Evolutionary conservation across 2,888 invertebrate species (phyloP).

Genomic region (Taenaris catops): DNA sequence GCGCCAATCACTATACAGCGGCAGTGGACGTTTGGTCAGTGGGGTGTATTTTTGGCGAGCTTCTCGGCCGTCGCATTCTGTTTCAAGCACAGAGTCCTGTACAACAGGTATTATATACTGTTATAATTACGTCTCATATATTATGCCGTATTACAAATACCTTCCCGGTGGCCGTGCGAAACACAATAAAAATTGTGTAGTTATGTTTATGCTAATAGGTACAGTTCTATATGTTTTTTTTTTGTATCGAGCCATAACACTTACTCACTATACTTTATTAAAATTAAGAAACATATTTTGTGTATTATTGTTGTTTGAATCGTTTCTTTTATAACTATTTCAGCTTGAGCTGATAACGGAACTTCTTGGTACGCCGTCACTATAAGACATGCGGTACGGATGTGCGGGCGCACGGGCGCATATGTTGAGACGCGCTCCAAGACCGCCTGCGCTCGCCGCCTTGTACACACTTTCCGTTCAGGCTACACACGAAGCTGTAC

Average conservation of each 20-base stretch:
- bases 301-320: too few relatives aligned
- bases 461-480: constrained; percentile 95
- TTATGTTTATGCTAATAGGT: too few relatives aligned
- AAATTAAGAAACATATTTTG: too few relatives aligned
- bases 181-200: too few relatives aligned
- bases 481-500: constrained; percentile 98
- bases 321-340: constrained; percentile 28
- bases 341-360: constrained; percentile 98
- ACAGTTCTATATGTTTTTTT: too few relatives aligned
- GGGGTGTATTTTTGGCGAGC: constrained; percentile 99
- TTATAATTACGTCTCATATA: not conserved
- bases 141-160: too few relatives aligned
- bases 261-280: too few relatives aligned
- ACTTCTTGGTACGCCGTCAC: constrained; percentile 95
- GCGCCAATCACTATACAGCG: constrained; percentile 97
- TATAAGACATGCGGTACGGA: constrained; percentile 98
- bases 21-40: constrained; percentile 99
- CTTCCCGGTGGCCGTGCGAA: too few relatives aligned
- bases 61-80: constrained; percentile 95
- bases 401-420: constrained; percentile 97
- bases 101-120: constrained; percentile 86
- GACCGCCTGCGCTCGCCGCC: constrained; percentile 92
- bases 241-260: too few relatives aligned
- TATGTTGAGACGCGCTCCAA: constrained; percentile 92
- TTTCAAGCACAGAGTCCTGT: constrained; percentile 99